A percentile compares a stretch with the other conserved stretches of the same genome.
phyloP scores from a whole-genome alignment of 2,113 vertebrate species.

The Dendropsophus ebraccatus region DNA sequence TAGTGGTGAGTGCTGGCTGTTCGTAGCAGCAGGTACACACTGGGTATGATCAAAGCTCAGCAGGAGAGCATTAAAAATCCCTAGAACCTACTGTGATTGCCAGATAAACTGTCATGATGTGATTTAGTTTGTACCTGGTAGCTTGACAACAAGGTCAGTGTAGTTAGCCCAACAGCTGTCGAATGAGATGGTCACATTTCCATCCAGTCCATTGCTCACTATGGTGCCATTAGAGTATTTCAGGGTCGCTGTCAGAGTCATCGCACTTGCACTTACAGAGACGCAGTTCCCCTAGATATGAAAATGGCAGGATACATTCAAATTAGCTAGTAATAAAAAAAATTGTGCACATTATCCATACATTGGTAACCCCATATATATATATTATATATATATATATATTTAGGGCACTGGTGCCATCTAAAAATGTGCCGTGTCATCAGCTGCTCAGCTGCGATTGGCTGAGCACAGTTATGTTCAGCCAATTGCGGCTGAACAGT shows the following conservation, averaged over 20 bases:
- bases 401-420: background rate
- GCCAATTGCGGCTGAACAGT: too few species aligned
- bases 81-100: too few species aligned
- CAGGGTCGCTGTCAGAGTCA: constrained; percentile 74
- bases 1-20: too few species aligned
- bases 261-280: constrained; percentile 79
- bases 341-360: background rate
- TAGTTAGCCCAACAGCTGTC: constrained; percentile 85
- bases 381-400: too few species aligned
- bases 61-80: too few species aligned
- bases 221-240: constrained; percentile 67
- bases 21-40: too few species aligned
- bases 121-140: constrained; percentile 66
- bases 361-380: too few species aligned
- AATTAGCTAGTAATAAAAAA: background rate
- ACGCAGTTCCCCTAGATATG: constrained; percentile 78
- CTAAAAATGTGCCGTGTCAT: too few species aligned
- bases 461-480: too few species aligned
- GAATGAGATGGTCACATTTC: constrained; percentile 81
- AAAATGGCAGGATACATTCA: constrained; percentile 30
- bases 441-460: too few species aligned
- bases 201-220: constrained; percentile 70
- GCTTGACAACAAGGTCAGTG: constrained; percentile 74
- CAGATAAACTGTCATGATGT: background rate
- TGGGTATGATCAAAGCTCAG: too few species aligned